Base-by-base conservation (phyloP, 2,888 invertebrate genomes). In the Kuschelorhynchus macadamiae region DNA sequence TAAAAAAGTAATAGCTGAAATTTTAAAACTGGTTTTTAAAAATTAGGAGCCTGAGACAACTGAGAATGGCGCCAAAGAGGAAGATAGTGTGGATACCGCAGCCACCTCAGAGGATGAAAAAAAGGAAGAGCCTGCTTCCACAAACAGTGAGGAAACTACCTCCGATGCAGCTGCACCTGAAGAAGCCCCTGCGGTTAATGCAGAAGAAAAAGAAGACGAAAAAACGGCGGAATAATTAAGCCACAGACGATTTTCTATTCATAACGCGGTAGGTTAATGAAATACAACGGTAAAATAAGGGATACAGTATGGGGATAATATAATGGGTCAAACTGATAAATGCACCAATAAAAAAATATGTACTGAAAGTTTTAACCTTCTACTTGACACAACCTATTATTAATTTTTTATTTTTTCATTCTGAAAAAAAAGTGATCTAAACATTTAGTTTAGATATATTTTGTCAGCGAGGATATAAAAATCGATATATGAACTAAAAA, bases 1-100 rank as follows among this genome's bases (percentile, higher is more conserved):
- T n/a, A n/a, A n/a, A n/a, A n/a, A n/a, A n/a, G n/a, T n/a, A n/a
- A n/a, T n/a, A n/a, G n/a, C n/a, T n/a, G n/a, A n/a, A n/a, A n/a
- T n/a, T n/a, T n/a, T n/a, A n/a, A n/a, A n/a, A n/a, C n/a, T n/a
- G n/a, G n/a, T n/a, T n/a, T n/a, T n/a, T n/a, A n/a, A n/a, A n/a
- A n/a, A n/a, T n/a, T 65, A 78, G 74, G 75, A 78, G 55, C 56
- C 73, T 41, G 79, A 80, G 66, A 77, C 82, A 21, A 81, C 81
- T 42, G 82, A 82, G 70, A 83, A 83, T 57, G 83, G 83, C 4
- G 81, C 81, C 16, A 82, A 82, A 75, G 60, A 66, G 25, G 81
- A 81, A 68, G 82, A 82, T 53, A 79, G 79, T 66, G 80, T 75
- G 46, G 81, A 82, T 67, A 76, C 77, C 44, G 76, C 80, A 11